Evolutionary conservation across 1,140 invertebrate species (phyloP), one percentile per base, ranked within the genome.

Genomic region (Arion vulgaris): DNA sequence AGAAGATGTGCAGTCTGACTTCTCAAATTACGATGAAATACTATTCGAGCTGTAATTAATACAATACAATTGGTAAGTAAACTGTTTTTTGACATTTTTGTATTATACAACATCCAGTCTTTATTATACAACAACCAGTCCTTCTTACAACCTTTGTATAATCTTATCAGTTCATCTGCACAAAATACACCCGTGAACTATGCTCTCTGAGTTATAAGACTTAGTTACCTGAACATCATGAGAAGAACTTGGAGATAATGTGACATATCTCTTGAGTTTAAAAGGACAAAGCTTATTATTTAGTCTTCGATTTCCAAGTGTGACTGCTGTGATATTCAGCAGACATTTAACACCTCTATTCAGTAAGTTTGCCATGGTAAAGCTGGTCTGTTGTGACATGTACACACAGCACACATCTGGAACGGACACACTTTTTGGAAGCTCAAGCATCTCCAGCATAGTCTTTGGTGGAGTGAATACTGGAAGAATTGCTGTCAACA

Each of bases 351-450:
- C 77, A 5, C 77, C 77, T 68, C 2, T 68, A 5, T 69, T 38
- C 32, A 66, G 38, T 2, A 68, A 7, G 39, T 79, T 79, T 13
- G 1, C 68, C 13, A 79, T 32, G 23, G 28, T 15, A 45, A 79
- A 79, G 26, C 49, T 66, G 0, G 39, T 45, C 17, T 79, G 53
- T 38, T 68, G 77, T 9, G 38, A 49, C 57, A 79, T 19, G 32
- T 9, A 4, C 32, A 79, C 77, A 79, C 77, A 79, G 34, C 53
- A 68, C 23, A 51, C 77, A 7, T 68, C 77, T 13, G 77, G 62
- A 11, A 79, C 15, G 17, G 26, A 9, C 7, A 79, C 77, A n/a
- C 4, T 26, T 19, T 66, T 26, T 11, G 77, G 77, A 53, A 79
- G n/a, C 17, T 79, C 36, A 23, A 79, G 38, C 5, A 79, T 26